Base-by-base conservation (phyloP, 1,140 invertebrate genomes). In the Rhopalosiphum maidis region DNA sequence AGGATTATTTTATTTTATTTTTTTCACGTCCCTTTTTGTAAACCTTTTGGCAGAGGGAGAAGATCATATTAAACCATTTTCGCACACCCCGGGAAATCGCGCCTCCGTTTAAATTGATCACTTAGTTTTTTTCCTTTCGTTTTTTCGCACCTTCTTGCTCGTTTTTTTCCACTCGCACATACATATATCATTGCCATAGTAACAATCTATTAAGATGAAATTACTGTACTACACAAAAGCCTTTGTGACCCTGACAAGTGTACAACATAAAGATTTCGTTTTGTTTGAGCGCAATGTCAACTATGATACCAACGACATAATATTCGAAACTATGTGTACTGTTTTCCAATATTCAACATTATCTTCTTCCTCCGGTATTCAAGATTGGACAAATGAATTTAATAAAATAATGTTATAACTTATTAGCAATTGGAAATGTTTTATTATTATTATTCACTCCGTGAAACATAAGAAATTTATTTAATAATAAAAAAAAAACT, bases 41-140 rank as follows among this genome's bases (percentile, higher is more conserved):
- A 48, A 60, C 55, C 43, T 83, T 86, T 93, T 86, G 91, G 91
- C 91, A 86, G 82, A 51, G 55, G 37, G 91, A 86, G 91, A 83
- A 22, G 60, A 92, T 92, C 91, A 92, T 92, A 92, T 92, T 92
- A 92, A 83, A 92, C 91, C 91, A 51, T 92, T 92, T 92, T 92
- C 91, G 83, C 46, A 91, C 91, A 51, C 41, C 90, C 82, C n/a
- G 77, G 37, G 82, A 48, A 82, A 51, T 92, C 46, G 77, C 46
- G 51, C n/a, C 43, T 51, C 43, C 21, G 54, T 91, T 91, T 60
- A 91, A 91, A 91, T 91, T 91, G 90, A 91, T 91, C 90, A 90
- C 88, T 90, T 60, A 37, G 60, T 77, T 77, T 46, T 48, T 48
- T 51, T 88, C 21, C 55, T 60, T 3, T 25, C 37, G 37, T 35